These are phyloP conservation scores for Scelioninae gen. 1 DNA, from an alignment of 2,888 invertebrate species.

Conservation along the genomic window DNA sequence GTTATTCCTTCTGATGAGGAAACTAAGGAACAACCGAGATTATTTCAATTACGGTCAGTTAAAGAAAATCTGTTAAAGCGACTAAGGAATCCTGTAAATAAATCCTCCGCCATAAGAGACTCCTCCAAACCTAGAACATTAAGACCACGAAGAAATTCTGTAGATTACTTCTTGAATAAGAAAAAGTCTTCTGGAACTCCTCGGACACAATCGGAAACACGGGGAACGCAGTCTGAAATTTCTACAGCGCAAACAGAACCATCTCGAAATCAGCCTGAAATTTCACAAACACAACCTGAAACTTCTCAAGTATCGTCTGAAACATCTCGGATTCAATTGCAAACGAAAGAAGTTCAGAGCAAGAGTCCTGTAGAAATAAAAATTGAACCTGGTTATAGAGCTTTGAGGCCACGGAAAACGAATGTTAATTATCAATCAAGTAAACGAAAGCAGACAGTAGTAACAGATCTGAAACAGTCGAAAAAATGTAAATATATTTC, in stretches of 20 bases:
- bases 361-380: constrained; percentile 72
- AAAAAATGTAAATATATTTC: constrained; percentile 40
- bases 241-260: neutral
- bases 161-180: constrained; percentile 71
- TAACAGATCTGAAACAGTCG: constrained; percentile 10
- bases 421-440: constrained; percentile 71
- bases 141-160: constrained; percentile 76
- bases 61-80: constrained; percentile 31
- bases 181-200: constrained; percentile 44
- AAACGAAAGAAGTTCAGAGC: constrained; percentile 4
- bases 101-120: neutral
- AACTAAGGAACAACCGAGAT: neutral
- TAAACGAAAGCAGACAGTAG: constrained; percentile 19
- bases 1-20: neutral
- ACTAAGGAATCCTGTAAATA: constrained; percentile 19
- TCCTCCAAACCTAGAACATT: constrained; percentile 68
- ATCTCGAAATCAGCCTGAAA: too few species aligned
- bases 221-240: constrained; percentile 7
- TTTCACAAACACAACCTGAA: neutral
- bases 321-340: neutral
- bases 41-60: constrained; percentile 22
- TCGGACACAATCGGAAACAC: constrained; percentile 49
- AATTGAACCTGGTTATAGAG: constrained; percentile 71
- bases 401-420: constrained; percentile 75
- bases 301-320: constrained; percentile 10